Conservation (phyloP, 2,888 invertebrate species). For the Eulithis testata region DNA sequence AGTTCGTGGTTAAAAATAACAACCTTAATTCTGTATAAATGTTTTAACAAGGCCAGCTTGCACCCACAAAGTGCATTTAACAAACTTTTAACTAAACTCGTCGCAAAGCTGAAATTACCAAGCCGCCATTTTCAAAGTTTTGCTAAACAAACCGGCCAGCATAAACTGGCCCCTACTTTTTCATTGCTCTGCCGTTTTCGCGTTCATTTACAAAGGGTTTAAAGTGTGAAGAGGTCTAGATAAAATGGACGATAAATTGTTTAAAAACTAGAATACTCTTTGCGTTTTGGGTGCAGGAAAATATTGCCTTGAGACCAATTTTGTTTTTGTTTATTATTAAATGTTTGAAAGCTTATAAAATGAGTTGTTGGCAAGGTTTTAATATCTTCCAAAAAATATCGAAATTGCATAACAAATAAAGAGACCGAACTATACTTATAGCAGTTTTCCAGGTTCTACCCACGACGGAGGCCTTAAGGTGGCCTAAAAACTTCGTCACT, state of each 20-base stretch:
- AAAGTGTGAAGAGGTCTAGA: slow-evolving; percentile 33
- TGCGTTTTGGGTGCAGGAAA: slow-evolving; percentile 49
- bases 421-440: no score
- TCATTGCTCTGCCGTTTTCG: slow-evolving; percentile 28
- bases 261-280: slow-evolving; percentile 59
- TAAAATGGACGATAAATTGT: slow-evolving; percentile 50
- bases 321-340: not conserved
- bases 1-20: no score
- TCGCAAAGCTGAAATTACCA: slow-evolving; percentile 52
- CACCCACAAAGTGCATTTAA: slow-evolving; percentile 20
- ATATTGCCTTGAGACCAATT: slow-evolving; percentile 2
- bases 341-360: no score
- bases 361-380: no score
- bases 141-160: slow-evolving; percentile 48
- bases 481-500: no score
- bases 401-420: no score
- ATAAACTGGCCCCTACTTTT: slow-evolving; percentile 41
- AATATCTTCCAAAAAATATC: no score
- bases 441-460: no score
- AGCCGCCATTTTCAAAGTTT: slow-evolving; percentile 57
- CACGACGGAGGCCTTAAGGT: no score
- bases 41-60: no score
- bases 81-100: slow-evolving; percentile 37
- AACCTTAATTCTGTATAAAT: no score
- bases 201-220: slow-evolving; percentile 23